These are phyloP conservation scores for Noctua pronuba DNA, from an alignment of 2,888 invertebrate species.

Conservation along the genomic window DNA sequence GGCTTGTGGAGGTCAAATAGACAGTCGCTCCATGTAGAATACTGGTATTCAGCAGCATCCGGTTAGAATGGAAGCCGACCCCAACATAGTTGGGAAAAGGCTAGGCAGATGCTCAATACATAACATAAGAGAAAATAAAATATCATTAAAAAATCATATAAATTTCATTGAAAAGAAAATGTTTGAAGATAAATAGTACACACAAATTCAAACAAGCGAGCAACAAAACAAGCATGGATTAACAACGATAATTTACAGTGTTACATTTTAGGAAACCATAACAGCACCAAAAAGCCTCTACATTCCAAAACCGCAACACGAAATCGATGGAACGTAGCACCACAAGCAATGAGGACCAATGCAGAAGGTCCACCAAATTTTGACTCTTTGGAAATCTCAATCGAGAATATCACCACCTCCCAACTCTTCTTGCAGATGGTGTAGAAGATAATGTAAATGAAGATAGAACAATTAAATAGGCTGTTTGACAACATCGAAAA, in stretches of 20 bases:
- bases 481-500: no score
- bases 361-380: slow-evolving; percentile 29
- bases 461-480: not conserved
- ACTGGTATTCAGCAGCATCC: no score
- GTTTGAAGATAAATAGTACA: not conserved
- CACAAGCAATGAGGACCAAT: not conserved
- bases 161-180: not conserved
- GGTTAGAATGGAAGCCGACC: no score
- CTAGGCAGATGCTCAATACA: no score
- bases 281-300: slow-evolving; percentile 48
- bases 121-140: no score
- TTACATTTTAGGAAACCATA: slow-evolving; percentile 42
- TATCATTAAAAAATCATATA: no score
- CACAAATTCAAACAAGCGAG: no score
- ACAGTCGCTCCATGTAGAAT: no score
- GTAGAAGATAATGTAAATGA: not conserved
- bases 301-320: slow-evolving; percentile 47
- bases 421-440: not conserved
- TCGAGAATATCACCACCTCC: not conserved
- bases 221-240: not conserved
- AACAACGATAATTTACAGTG: slow-evolving; percentile 15
- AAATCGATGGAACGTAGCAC: slow-evolving; percentile 53
- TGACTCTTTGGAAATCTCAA: not conserved
- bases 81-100: no score
- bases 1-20: no score